These are phyloP conservation scores for Trichomalopsis sarcophagae DNA, from an alignment of 1,140 invertebrate species.

Conservation along the genomic window DNA sequence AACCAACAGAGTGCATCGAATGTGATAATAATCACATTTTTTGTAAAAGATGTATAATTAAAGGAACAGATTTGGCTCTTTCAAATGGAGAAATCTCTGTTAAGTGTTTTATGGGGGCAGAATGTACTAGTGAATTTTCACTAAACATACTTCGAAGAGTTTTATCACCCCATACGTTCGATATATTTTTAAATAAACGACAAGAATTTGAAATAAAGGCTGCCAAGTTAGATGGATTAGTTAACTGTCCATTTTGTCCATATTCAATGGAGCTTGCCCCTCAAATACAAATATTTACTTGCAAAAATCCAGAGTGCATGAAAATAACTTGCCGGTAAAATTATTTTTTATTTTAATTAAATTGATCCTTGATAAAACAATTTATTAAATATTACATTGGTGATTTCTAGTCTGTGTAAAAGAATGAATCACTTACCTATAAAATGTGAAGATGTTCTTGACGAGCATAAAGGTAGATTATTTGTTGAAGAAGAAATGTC, in stretches of 20 bases:
- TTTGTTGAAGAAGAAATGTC: constrained; percentile 81
- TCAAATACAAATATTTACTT: constrained; percentile 79
- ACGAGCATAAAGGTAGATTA: constrained; percentile 74
- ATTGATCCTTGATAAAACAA: not conserved
- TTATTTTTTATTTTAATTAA: constrained; percentile 8
- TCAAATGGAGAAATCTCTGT: constrained; percentile 75
- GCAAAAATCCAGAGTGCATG: constrained; percentile 80
- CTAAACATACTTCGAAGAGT: constrained; percentile 71
- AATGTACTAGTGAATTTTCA: constrained; percentile 71
- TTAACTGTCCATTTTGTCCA: constrained; percentile 80
- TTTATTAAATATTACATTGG: not conserved
- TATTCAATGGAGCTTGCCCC: constrained; percentile 78
- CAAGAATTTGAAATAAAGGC: constrained; percentile 78
- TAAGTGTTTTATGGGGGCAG: constrained; percentile 68
- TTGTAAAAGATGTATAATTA: constrained; percentile 77
- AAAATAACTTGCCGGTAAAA: constrained; percentile 79
- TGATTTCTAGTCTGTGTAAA: constrained; percentile 74
- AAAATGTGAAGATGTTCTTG: constrained; percentile 76
- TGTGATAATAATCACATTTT: constrained; percentile 78
- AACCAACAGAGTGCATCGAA: constrained; percentile 75
- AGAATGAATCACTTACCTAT: constrained; percentile 79
- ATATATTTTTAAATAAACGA: constrained; percentile 73
- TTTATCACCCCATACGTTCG: constrained; percentile 66
- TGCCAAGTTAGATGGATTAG: constrained; percentile 78
- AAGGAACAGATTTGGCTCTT: constrained; percentile 72